Evolutionary conservation across 2,888 invertebrate genomes (phyloP).

Genomic region (Chloroclystis v-ata): DNA sequence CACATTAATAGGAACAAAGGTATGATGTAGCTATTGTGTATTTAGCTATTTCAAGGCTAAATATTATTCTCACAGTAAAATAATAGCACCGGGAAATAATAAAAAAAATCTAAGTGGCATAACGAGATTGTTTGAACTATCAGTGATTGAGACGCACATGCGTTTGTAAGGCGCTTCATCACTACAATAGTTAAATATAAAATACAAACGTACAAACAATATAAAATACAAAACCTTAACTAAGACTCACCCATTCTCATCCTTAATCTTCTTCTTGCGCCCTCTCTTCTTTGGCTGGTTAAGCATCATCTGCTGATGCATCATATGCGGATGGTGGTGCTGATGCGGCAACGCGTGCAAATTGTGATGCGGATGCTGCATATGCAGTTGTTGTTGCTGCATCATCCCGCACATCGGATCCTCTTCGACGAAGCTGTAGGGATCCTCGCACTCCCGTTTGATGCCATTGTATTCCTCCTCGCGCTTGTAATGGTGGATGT

Average conservation of each 20-base stretch:
- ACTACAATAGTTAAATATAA: background rate
- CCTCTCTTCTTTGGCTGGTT: slow-evolving; percentile 88
- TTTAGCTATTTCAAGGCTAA: too few species aligned
- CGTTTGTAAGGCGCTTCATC: too few species aligned
- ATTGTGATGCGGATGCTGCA: slow-evolving; percentile 51
- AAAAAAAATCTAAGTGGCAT: too few species aligned
- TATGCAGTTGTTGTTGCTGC: slow-evolving; percentile 52
- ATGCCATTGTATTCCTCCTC: slow-evolving; percentile 67
- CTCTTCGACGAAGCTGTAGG: slow-evolving; percentile 92
- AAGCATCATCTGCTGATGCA: slow-evolving; percentile 70
- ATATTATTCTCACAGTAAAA: too few species aligned
- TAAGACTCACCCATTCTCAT: slow-evolving; percentile 77
- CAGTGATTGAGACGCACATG: too few species aligned
- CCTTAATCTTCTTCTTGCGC: slow-evolving; percentile 89
- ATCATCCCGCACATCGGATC: slow-evolving; percentile 81
- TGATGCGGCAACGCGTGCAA: slow-evolving; percentile 46
- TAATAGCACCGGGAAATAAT: too few species aligned
- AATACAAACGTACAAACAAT: background rate
- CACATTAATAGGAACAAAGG: too few species aligned
- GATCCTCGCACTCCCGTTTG: slow-evolving; percentile 84
- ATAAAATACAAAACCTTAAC: background rate
- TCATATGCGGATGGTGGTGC: slow-evolving; percentile 52
- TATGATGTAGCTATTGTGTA: too few species aligned
- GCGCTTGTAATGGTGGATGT: slow-evolving; percentile 43
- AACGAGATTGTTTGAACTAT: too few species aligned